Conservation (phyloP, 2,113 vertebrate genomes). For the Bungarus multicinctus region DNA sequence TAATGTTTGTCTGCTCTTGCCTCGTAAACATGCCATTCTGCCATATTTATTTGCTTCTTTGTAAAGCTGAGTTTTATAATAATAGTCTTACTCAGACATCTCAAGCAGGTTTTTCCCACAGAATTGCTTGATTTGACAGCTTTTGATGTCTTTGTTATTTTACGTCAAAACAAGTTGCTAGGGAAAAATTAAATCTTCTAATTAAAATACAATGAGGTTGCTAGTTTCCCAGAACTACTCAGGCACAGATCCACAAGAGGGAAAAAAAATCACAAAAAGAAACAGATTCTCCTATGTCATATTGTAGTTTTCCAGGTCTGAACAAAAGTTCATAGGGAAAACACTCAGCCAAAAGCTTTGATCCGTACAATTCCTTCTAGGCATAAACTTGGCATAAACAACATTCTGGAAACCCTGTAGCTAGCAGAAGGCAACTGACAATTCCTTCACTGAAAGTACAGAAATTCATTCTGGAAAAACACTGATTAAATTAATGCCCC, state of each 20-base stretch:
- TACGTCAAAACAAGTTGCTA: conserved; percentile 70
- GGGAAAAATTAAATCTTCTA: conserved; percentile 75
- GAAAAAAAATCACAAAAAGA: conserved; percentile 62
- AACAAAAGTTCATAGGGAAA: conserved; percentile 44
- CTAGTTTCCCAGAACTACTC: conserved; percentile 78
- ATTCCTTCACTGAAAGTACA: not conserved
- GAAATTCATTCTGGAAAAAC: not conserved
- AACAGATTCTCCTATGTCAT: conserved; percentile 54
- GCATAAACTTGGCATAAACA: conserved; percentile 25
- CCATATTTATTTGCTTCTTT: not conserved
- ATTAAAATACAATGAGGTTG: conserved; percentile 78
- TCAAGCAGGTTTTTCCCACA: conserved; percentile 37
- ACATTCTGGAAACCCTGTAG: conserved; percentile 29
- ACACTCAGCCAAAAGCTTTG: conserved; percentile 21
- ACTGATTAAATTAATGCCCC: not conserved
- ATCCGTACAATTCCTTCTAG: not conserved
- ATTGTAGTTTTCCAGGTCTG: conserved; percentile 68
- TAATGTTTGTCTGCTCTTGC: not conserved
- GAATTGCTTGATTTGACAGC: conserved; percentile 65
- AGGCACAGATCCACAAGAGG: conserved; percentile 69
- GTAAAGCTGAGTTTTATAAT: not conserved
- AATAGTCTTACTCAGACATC: not conserved
- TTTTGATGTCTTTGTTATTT: conserved; percentile 63
- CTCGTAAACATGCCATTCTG: not conserved
- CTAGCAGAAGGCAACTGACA: not conserved